phyloP scores from a whole-genome alignment of 64 coral and sea anemone species.

The Anthopleura sola region DNA sequence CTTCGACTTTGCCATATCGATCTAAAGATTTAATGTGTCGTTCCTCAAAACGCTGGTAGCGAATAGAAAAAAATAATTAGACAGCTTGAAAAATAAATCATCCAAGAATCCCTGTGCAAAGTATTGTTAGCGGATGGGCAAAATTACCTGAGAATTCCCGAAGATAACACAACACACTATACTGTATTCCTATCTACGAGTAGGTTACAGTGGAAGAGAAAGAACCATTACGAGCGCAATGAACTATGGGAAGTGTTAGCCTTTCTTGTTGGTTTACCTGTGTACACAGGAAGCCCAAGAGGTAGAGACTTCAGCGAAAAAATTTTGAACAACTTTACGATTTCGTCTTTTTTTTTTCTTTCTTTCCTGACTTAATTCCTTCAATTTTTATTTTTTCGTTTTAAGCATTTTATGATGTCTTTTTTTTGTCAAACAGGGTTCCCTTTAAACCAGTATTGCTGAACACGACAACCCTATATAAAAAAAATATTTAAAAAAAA shows the following conservation, averaged over 20 bases:
- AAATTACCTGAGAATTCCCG: slow-evolving; percentile 29
- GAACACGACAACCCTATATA: no score
- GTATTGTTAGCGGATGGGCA: background rate
- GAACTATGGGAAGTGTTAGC: background rate
- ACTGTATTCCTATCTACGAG: slow-evolving; percentile 4
- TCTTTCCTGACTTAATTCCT: no score
- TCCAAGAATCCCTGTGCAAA: background rate
- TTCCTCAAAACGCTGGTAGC: background rate
- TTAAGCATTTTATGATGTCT: no score
- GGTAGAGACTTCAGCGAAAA: background rate
- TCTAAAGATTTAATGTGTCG: background rate
- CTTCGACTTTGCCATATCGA: slow-evolving; percentile 97
- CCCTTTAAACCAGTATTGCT: no score
- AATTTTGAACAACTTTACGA: no score
- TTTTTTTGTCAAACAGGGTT: no score
- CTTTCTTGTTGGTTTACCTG: background rate
- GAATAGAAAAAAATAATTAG: slow-evolving; percentile 17
- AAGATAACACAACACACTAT: background rate
- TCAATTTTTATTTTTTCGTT: no score
- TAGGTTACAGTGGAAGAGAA: slow-evolving; percentile 20
- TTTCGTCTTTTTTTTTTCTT: no score
- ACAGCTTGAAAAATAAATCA: background rate
- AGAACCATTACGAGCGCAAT: slow-evolving; percentile 1
- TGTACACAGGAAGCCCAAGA: background rate
- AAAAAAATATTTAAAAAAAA: no score